phyloP scores from a whole-genome alignment of 2,888 invertebrate species.

The Heliconius sara region DNA sequence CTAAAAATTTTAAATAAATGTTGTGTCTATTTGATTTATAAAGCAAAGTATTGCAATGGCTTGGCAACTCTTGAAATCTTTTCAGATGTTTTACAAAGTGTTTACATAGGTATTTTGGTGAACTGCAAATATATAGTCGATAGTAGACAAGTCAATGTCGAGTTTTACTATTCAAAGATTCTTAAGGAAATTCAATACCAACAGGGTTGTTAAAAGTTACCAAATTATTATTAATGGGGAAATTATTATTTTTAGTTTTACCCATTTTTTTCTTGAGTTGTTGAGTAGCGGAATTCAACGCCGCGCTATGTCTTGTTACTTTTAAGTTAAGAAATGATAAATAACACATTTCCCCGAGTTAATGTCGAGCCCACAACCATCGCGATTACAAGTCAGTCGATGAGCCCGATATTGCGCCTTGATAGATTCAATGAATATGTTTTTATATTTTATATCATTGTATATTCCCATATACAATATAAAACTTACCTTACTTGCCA shows the following conservation, averaged over 20 bases:
- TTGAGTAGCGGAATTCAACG: too few relatives aligned
- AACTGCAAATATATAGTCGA: not conserved
- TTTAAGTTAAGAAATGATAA: too few relatives aligned
- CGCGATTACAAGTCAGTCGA: not conserved
- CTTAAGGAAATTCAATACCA: not conserved
- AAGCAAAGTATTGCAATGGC: not conserved
- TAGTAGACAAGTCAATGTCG: conserved; percentile 8
- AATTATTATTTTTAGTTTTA: too few relatives aligned
- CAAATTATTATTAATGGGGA: too few relatives aligned
- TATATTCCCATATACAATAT: too few relatives aligned
- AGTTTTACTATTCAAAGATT: conserved; percentile 4
- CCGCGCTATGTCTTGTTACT: too few relatives aligned
- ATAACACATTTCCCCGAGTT: not conserved
- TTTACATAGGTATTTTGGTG: not conserved
- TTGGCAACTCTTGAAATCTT: not conserved
- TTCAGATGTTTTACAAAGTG: not conserved
- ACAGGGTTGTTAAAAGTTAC: too few relatives aligned
- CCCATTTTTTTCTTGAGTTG: too few relatives aligned
- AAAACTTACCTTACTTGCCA: too few relatives aligned
- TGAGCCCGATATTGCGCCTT: not conserved
- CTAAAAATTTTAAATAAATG: not conserved
- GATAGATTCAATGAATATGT: not conserved
- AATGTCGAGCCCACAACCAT: too few relatives aligned
- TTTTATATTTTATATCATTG: too few relatives aligned
- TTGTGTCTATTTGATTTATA: not conserved